A percentile compares a stretch with the other conserved stretches of the same genome.
Evolutionary conservation across 2,797 vertebrate genomes (phyloP).

Genomic region (Lophius americanus): DNA sequence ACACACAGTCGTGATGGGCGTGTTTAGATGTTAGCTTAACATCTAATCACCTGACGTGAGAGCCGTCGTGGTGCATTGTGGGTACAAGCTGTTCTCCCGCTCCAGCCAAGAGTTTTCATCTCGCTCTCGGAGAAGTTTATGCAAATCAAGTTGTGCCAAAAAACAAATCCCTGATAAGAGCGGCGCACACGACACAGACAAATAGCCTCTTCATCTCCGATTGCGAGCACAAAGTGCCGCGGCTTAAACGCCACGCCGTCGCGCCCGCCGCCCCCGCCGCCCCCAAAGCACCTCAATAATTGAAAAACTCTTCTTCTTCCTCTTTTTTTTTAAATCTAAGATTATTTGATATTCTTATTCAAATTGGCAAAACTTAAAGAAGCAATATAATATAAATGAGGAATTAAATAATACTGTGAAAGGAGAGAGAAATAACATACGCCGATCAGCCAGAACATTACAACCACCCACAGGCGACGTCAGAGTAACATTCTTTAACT

Average conservation of each 20-base stretch:
- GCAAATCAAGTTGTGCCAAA: conserved; percentile 67
- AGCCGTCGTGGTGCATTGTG: conserved; percentile 15
- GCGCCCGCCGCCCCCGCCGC: conserved; percentile 33
- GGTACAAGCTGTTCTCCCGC: conserved; percentile 50
- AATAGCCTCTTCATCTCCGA: conserved; percentile 70
- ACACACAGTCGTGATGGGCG: no score
- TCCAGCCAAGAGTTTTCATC: conserved; percentile 64
- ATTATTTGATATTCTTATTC: conserved; percentile 46
- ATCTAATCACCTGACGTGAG: no score
- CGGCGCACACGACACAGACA: conserved; percentile 60
- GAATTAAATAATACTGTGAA: conserved; percentile 8
- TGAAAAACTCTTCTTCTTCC: conserved; percentile 53
- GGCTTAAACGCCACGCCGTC: conserved; percentile 48
- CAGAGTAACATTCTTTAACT: no score
- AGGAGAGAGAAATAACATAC: background rate
- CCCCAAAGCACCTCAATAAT: conserved; percentile 59
- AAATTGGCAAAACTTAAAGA: conserved; percentile 28
- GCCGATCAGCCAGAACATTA: no score
- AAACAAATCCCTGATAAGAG: conserved; percentile 73
- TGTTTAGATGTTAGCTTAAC: no score
- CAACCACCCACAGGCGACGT: no score
- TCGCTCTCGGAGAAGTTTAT: conserved; percentile 65
- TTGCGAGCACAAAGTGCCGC: conserved; percentile 57
- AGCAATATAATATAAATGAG: background rate
- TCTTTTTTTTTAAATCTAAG: no score